Percentiles rank a stretch among this genome's conserved stretches.
Conservation (phyloP, 2,113 vertebrate species). For the Cariama cristata region DNA sequence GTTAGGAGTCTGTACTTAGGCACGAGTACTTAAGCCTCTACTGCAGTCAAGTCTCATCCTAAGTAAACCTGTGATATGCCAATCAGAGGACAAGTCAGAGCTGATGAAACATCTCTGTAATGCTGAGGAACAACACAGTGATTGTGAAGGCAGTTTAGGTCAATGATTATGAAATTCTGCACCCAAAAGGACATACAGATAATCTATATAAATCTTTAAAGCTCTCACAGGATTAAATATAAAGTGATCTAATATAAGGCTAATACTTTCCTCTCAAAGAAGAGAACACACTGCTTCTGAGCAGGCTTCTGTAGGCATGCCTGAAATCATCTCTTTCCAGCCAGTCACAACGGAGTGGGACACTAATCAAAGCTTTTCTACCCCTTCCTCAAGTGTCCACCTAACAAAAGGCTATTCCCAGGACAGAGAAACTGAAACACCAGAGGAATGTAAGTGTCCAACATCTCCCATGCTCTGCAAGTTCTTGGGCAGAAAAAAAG, state of each 20-base stretch:
- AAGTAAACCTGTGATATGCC: neutral
- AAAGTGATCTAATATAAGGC: neutral
- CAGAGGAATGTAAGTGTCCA: neutral
- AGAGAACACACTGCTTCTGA: neutral
- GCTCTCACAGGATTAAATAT: neutral
- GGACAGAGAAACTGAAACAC: neutral
- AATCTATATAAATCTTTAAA: slow-evolving; percentile 25
- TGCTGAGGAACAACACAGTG: neutral
- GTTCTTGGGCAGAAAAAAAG: neutral
- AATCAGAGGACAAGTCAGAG: neutral
- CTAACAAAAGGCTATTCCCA: neutral
- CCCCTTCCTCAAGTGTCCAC: neutral
- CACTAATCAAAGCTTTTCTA: neutral
- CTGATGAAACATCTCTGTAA: neutral
- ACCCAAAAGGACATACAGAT: neutral
- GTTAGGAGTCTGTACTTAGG: neutral
- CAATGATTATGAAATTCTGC: neutral
- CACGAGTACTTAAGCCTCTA: neutral
- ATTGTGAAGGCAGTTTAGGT: neutral
- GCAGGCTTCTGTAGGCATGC: neutral
- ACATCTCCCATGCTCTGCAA: neutral
- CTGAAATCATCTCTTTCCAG: neutral
- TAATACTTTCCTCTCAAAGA: neutral
- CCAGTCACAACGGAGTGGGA: accelerated
- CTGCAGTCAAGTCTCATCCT: neutral